Evolutionary conservation across 2,113 vertebrate species (phyloP), one percentile per base, ranked within the genome.

Genomic region (Ornithorhynchus anatinus): DNA sequence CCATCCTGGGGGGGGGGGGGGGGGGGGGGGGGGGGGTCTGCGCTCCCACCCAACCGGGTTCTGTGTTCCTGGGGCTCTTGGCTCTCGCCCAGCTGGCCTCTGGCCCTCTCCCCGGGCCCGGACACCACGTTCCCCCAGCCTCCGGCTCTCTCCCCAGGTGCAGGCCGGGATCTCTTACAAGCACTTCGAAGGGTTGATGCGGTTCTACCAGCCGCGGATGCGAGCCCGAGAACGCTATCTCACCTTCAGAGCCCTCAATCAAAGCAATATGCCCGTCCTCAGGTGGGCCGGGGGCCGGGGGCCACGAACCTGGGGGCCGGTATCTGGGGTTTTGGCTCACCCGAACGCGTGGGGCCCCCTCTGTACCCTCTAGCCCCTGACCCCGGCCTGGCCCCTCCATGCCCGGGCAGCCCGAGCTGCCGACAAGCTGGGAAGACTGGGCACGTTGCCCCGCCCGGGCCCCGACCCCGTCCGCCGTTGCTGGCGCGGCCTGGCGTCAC

Each of bases 151-250:
- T 50, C 15, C 71, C 47, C 89, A 99, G 98, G 94, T 92, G 69
- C 96, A 96, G 0, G 86, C 88, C 14, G 97, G 97, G 27, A 90
- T 99, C 84, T 95, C 96, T 59, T 94, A 98, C 83, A 95, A 94
- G 87, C 96, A 98, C 84, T 99, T 99, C 3, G 97, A 99, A 75
- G 98, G 98, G 74, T 90, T 99, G 70, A 92, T 99, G 95, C 94
- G 94, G 23, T 99, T 96, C 85, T 99, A 99, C 81, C 94, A 94
- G 77, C 98, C 97, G 32, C 92, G 94, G 35, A 96, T 99, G 96
- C 92, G 91, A 11, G 92, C 95, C 1, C 89, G 94, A 47, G 97
- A 99, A 78, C 94, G 96, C 22, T 98, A 96, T 74, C 95, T 99
- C 35, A 97, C 96, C 2, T 99, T 95, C 82, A 99, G 97, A 92